phyloP scores from a whole-genome alignment of 1,140 invertebrate species.

The Lineus longissimus region DNA sequence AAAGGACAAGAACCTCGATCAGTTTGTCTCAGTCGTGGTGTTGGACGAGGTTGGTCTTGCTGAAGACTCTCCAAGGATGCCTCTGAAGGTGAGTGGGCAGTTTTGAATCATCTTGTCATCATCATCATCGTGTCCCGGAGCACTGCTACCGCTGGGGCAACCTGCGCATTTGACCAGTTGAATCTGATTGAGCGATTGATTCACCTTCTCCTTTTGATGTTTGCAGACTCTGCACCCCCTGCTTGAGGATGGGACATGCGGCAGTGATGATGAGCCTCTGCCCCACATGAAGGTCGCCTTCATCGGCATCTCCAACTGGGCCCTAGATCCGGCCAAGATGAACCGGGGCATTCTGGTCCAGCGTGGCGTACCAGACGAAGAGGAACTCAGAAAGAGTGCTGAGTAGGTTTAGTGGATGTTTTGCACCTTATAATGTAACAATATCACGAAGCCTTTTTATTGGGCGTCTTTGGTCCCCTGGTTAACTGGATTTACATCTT shows the following conservation, averaged over 20 bases:
- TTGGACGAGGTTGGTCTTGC: constrained; percentile 48
- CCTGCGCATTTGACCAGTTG: too few relatives aligned
- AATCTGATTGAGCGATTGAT: neutral
- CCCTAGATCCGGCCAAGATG: constrained; percentile 48
- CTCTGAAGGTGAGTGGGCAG: constrained; percentile 37
- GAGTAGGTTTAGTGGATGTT: constrained; percentile 21
- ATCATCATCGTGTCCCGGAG: neutral
- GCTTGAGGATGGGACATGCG: constrained; percentile 37
- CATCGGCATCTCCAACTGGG: constrained; percentile 51
- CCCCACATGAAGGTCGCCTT: constrained; percentile 42
- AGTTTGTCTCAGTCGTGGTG: constrained; percentile 44
- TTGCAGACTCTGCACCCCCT: constrained; percentile 40
- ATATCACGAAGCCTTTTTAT: too few relatives aligned
- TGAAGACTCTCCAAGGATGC: constrained; percentile 43
- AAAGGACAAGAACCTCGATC: constrained; percentile 31
- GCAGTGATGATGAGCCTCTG: constrained; percentile 30
- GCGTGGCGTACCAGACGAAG: constrained; percentile 33
- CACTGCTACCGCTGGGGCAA: constrained; percentile 15
- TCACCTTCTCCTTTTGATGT: neutral
- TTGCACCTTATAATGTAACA: constrained; percentile 9
- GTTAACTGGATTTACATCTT: too few relatives aligned
- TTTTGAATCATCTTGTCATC: constrained; percentile 14
- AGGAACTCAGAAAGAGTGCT: constrained; percentile 37
- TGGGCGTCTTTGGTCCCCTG: too few relatives aligned
- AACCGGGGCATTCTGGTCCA: constrained; percentile 46